Conservation (phyloP, 1,140 invertebrate genomes). For the Chelonus insularis region DNA sequence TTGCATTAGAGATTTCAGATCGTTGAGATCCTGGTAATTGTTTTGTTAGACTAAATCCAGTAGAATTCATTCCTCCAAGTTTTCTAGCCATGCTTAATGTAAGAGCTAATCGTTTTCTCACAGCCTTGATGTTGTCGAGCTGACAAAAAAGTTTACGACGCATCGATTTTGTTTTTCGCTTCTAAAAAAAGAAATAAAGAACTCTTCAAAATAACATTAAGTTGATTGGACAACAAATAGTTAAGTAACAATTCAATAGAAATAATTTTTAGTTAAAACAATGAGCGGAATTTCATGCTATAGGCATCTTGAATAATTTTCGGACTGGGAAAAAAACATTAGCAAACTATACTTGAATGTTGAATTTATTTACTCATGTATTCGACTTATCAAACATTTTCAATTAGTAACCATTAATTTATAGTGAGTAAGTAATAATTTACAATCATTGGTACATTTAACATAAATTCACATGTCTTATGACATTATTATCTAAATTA, state of each 20-base stretch:
- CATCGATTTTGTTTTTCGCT: conserved; percentile 31
- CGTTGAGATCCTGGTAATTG: conserved; percentile 33
- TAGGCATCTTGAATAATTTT: background rate
- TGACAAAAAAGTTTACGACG: conserved; percentile 39
- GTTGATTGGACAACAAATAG: too few relatives aligned
- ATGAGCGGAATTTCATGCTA: too few relatives aligned
- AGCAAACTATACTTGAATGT: conserved; percentile 17
- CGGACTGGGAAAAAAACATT: conserved; percentile 18
- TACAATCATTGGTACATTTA: background rate
- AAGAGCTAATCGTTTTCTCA: conserved; percentile 52
- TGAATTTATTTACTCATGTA: conserved; percentile 19
- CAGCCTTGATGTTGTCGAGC: conserved; percentile 38
- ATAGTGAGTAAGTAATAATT: background rate
- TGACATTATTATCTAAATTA: too few relatives aligned
- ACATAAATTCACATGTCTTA: too few relatives aligned
- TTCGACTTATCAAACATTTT: conserved; percentile 8
- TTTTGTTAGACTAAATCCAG: conserved; percentile 55
- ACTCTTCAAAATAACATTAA: background rate
- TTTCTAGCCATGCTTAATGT: conserved; percentile 52
- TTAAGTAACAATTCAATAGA: conserved; percentile 7
- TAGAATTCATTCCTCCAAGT: conserved; percentile 44
- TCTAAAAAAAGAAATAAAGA: conserved; percentile 25
- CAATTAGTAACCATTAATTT: background rate
- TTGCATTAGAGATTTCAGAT: conserved; percentile 30
- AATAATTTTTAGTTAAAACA: too few relatives aligned